phyloP scores from a whole-genome alignment of 2,113 vertebrate species.

The Lepisosteus osseus region DNA sequence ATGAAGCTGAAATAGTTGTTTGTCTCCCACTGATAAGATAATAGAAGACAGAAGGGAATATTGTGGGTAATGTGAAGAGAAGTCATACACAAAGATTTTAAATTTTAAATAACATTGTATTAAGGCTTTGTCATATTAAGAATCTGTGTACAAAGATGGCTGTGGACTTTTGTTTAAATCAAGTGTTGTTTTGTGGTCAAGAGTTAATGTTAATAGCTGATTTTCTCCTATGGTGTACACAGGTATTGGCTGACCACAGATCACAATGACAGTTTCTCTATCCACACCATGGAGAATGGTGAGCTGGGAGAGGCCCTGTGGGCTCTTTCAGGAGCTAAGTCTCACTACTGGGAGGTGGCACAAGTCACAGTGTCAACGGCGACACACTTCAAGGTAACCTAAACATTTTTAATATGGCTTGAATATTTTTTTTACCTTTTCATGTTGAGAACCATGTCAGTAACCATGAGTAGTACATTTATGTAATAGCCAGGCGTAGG shows the following conservation, averaged over 20 bases:
- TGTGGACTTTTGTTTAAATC: too few relatives aligned
- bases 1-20: too few relatives aligned
- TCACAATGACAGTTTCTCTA: constrained; percentile 33
- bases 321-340: constrained; percentile 41
- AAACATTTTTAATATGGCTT: neutral
- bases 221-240: neutral
- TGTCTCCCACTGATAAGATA: too few relatives aligned
- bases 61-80: too few relatives aligned
- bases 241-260: constrained; percentile 59
- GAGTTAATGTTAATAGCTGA: neutral
- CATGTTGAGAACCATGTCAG: too few relatives aligned
- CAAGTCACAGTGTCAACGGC: constrained; percentile 61
- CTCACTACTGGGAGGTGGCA: constrained; percentile 58
- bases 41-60: too few relatives aligned
- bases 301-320: constrained; percentile 40
- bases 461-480: too few relatives aligned
- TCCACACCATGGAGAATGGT: constrained; percentile 43
- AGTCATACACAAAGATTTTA: too few relatives aligned
- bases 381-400: constrained; percentile 46
- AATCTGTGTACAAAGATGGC: constrained; percentile 10
- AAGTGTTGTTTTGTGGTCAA: neutral
- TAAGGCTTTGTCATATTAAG: too few relatives aligned
- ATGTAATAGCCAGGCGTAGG: too few relatives aligned
- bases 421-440: too few relatives aligned
- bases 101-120: too few relatives aligned